Evolutionary conservation across 2,888 invertebrate species (phyloP).

Genomic region (Hofmannophila pseudospretella): DNA sequence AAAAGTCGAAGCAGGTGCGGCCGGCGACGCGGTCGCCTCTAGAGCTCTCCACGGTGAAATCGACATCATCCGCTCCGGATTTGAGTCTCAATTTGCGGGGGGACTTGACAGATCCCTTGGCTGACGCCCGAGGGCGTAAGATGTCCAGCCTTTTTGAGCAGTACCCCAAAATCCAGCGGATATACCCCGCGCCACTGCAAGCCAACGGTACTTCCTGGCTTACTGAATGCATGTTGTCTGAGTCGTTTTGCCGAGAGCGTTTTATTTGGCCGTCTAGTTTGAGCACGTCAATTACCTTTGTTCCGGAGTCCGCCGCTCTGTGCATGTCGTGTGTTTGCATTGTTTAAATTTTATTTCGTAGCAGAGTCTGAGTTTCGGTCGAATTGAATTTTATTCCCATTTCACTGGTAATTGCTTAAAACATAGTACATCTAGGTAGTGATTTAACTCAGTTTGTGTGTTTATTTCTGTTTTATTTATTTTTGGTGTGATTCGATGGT

Average conservation of each 20-base stretch:
- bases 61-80: slow-evolving; percentile 48
- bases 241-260: slow-evolving; percentile 42
- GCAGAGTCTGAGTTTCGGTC: slow-evolving; percentile 35
- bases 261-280: slow-evolving; percentile 50
- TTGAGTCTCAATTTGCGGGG: slow-evolving; percentile 61
- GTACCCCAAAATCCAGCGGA: slow-evolving; percentile 86
- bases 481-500: slow-evolving; percentile 9
- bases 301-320: slow-evolving; percentile 44
- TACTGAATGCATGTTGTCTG: slow-evolving; percentile 51
- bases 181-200: slow-evolving; percentile 82
- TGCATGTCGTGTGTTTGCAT: slow-evolving; percentile 65
- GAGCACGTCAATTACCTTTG: slow-evolving; percentile 59
- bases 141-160: slow-evolving; percentile 85
- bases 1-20: slow-evolving; percentile 72
- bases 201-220: slow-evolving; percentile 61
- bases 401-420: slow-evolving; percentile 26
- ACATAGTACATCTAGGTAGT: slow-evolving; percentile 16
- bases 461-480: slow-evolving; percentile 17
- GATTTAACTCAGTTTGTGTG: slow-evolving; percentile 25
- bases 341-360: slow-evolving; percentile 46
- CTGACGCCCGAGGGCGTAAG: slow-evolving; percentile 71
- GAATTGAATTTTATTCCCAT: slow-evolving; percentile 32
- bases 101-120: slow-evolving; percentile 57
- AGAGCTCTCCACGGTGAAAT: slow-evolving; percentile 65
- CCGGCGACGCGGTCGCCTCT: slow-evolving; percentile 74